A percentile compares a stretch with the other conserved stretches of the same genome.
phyloP scores from a whole-genome alignment of 2,113 vertebrate genomes.

The Eudyptes chrysolophus region DNA sequence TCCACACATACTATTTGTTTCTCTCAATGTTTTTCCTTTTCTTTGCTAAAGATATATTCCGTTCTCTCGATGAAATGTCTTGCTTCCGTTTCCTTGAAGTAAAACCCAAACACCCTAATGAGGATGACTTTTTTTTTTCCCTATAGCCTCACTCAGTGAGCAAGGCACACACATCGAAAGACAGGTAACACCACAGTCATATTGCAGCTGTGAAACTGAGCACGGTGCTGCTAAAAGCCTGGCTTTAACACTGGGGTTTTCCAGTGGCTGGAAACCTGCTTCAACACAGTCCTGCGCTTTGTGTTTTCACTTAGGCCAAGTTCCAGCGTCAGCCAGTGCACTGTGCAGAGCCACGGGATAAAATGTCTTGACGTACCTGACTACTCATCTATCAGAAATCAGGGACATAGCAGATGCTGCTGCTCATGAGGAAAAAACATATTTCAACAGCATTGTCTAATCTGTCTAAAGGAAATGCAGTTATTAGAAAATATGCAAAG shows the following conservation, averaged over 20 bases:
- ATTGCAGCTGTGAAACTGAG: background rate
- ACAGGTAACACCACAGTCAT: background rate
- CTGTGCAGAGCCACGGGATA: background rate
- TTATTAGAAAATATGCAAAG: background rate
- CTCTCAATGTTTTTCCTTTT: background rate
- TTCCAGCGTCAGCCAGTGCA: background rate
- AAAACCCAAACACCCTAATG: slow-evolving; percentile 43
- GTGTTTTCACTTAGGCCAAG: background rate
- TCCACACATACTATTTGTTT: background rate
- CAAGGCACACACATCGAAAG: background rate
- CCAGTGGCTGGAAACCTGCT: background rate
- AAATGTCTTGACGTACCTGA: background rate
- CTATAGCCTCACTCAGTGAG: slow-evolving; percentile 1
- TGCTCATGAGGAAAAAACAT: background rate
- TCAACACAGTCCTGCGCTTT: background rate
- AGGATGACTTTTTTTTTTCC: background rate
- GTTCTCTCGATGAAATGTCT: background rate
- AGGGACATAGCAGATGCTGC: background rate
- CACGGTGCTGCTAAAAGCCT: background rate
- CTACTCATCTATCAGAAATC: background rate
- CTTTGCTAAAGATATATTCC: background rate
- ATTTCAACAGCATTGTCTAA: background rate
- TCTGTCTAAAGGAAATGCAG: background rate
- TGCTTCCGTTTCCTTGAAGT: background rate
- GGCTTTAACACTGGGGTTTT: background rate